These are phyloP conservation scores for Bhutanitis thaidina DNA, from an alignment of 2,888 invertebrate species.

Conservation along the genomic window DNA sequence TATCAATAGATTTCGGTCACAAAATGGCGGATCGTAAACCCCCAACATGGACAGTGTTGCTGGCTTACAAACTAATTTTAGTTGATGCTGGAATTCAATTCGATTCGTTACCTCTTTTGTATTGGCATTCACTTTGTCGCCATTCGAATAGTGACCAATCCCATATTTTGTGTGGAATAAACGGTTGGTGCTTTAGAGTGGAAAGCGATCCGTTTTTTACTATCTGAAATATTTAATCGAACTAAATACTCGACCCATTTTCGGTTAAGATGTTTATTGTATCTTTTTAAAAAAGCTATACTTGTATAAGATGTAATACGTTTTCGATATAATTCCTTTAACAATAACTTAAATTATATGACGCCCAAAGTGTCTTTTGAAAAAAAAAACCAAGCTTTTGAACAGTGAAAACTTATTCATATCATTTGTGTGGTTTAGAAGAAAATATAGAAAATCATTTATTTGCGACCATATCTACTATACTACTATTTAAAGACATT, in stretches of 20 bases:
- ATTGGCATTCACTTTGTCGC: slow-evolving; percentile 15
- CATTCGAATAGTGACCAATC: slow-evolving; percentile 2
- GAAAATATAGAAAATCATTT: too few species aligned
- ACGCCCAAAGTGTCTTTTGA: too few species aligned
- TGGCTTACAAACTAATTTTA: slow-evolving; percentile 11
- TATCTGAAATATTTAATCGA: not conserved
- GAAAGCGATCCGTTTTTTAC: not conserved
- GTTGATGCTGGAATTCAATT: slow-evolving; percentile 8
- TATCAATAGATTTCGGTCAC: not conserved
- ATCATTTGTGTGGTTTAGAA: too few species aligned
- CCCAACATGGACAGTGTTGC: not conserved
- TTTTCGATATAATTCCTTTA: too few species aligned
- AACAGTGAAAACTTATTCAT: too few species aligned
- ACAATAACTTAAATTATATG: too few species aligned
- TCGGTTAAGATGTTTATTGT: not conserved
- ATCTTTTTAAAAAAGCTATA: too few species aligned
- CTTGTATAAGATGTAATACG: too few species aligned
- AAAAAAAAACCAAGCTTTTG: too few species aligned
- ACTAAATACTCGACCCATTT: not conserved
- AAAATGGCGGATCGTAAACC: slow-evolving; percentile 1
- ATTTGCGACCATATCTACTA: too few species aligned
- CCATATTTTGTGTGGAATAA: slow-evolving; percentile 5
- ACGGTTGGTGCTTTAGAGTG: not conserved
- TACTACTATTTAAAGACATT: too few species aligned
- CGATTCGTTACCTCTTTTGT: slow-evolving; percentile 17